A percentile compares a stretch with the other conserved stretches of the same genome.
Evolutionary conservation across 2,797 vertebrate genomes (phyloP).

Genomic region (Siniperca undulata): DNA sequence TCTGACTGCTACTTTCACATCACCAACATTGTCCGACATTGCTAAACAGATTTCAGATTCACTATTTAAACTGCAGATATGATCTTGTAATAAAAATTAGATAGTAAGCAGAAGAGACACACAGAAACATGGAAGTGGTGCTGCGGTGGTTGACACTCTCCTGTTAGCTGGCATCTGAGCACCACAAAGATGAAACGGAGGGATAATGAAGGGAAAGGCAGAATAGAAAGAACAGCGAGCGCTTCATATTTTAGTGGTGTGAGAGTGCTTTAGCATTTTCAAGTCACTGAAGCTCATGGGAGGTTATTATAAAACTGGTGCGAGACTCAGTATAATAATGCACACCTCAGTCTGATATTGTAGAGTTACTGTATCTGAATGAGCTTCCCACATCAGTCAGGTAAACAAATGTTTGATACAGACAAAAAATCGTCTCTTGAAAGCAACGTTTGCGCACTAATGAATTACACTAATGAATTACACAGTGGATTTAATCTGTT

Average conservation of each 20-base stretch:
- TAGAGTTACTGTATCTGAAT: background rate
- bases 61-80: background rate
- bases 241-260: background rate
- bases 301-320: slow-evolving; percentile 35
- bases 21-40: slow-evolving; percentile 27
- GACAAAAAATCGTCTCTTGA: background rate
- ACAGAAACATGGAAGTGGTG: slow-evolving; percentile 18
- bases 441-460: background rate
- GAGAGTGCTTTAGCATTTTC: background rate
- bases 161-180: slow-evolving; percentile 15
- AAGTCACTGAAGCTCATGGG: slow-evolving; percentile 34
- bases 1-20: slow-evolving; percentile 67
- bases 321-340: slow-evolving; percentile 25
- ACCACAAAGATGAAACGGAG: background rate
- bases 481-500: background rate
- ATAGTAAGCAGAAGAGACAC: background rate
- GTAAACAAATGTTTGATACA: slow-evolving; percentile 1
- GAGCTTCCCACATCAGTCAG: slow-evolving; percentile 1
- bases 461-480: background rate
- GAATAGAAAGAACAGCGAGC: background rate
- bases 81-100: background rate
- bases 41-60: slow-evolving; percentile 12
- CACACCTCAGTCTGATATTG: background rate
- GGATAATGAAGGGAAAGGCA: background rate
- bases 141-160: slow-evolving; percentile 25